Evolutionary conservation across 1,140 invertebrate species (phyloP).

Genomic region (Gryllus bimaculatus): DNA sequence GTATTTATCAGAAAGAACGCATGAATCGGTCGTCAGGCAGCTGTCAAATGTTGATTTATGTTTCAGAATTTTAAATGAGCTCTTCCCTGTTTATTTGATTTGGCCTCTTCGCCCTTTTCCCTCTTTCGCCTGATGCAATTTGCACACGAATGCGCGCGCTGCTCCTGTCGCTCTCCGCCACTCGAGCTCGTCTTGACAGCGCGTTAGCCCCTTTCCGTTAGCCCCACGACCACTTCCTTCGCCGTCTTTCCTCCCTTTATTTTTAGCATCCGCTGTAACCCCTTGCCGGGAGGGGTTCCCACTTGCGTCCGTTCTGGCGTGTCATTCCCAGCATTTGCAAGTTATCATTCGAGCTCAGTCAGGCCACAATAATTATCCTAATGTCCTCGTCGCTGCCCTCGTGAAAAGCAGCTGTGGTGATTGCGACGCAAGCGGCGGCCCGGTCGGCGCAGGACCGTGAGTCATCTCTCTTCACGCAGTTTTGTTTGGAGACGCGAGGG

Average conservation of each 20-base stretch:
- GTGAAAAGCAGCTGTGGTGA: too few relatives aligned
- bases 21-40: neutral
- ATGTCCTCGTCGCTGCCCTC: neutral
- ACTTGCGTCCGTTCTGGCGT: neutral
- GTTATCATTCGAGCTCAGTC: neutral
- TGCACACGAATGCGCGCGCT: neutral
- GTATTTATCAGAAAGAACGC: neutral
- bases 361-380: neutral
- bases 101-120: neutral
- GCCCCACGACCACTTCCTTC: neutral
- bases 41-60: neutral
- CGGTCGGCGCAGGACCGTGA: too few relatives aligned
- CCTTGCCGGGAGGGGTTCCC: neutral
- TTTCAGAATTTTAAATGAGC: constrained; percentile 1
- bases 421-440: too few relatives aligned
- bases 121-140: neutral
- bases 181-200: neutral
- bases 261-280: neutral
- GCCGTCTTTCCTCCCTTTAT: neutral
- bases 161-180: neutral
- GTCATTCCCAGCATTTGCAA: neutral
- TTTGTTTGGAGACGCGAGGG: too few relatives aligned
- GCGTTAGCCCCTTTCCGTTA: neutral
- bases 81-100: neutral
- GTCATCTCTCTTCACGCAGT: too few relatives aligned